Conservation (phyloP, 2,113 vertebrate genomes). For the Cryptomyrus ogoouensis region DNA sequence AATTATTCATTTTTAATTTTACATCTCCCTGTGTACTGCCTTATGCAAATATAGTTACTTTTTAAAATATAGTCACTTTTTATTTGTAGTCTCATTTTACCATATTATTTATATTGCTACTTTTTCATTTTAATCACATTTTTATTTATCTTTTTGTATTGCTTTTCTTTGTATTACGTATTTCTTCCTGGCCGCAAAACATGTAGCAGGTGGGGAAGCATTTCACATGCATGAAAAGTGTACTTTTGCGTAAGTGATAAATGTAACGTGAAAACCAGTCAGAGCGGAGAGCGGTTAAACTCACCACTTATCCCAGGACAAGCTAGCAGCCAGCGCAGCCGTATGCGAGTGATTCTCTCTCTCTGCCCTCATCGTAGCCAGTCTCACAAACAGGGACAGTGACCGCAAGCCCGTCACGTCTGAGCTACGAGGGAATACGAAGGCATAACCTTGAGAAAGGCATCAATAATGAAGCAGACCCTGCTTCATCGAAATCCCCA, state of each 20-base stretch:
- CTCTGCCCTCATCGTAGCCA: conserved; percentile 52
- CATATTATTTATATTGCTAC: neutral
- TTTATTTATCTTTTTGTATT: neutral
- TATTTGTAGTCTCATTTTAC: neutral
- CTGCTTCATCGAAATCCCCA: neutral
- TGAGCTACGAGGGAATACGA: conserved; percentile 40
- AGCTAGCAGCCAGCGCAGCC: conserved; percentile 52
- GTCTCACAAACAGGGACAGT: conserved; percentile 46
- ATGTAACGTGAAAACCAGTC: neutral
- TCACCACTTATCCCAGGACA: conserved; percentile 63
- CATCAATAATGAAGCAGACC: neutral
- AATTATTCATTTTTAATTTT: neutral
- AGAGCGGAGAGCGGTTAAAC: neutral
- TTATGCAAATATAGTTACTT: neutral
- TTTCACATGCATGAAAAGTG: neutral
- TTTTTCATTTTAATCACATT: neutral
- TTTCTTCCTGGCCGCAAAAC: neutral
- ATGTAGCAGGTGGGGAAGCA: neutral
- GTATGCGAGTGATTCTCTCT: conserved; percentile 50
- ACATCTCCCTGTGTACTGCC: neutral
- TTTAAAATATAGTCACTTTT: neutral
- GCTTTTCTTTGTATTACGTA: neutral
- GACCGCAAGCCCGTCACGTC: conserved; percentile 33
- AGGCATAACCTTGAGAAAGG: neutral
- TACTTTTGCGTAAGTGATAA: neutral